Evolutionary conservation across 2,113 vertebrate species (phyloP).

Genomic region (Vidua macroura): DNA sequence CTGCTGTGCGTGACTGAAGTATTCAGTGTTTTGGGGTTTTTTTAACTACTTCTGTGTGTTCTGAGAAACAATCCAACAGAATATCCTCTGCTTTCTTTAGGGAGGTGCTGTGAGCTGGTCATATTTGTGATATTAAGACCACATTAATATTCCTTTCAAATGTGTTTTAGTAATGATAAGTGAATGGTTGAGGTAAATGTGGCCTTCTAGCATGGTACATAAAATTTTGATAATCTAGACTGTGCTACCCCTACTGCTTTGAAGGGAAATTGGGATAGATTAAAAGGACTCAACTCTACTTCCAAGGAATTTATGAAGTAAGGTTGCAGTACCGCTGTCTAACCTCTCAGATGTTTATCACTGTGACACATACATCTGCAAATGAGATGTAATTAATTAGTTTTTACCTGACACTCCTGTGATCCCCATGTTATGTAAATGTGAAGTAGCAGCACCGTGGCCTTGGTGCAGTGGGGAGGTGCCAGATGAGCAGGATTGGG

Average conservation of each 20-base stretch:
- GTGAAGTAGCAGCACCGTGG: not conserved
- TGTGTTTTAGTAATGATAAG: not conserved
- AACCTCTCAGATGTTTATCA: not conserved
- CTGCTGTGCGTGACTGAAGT: not conserved
- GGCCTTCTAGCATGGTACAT: not conserved
- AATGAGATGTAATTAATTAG: not conserved
- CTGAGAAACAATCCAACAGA: not conserved
- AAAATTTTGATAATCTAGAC: not conserved
- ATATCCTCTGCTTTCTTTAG: not conserved
- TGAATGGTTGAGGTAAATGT: not conserved
- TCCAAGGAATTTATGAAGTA: not conserved
- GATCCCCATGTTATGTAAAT: not conserved
- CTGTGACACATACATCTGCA: not conserved
- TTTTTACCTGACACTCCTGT: not conserved
- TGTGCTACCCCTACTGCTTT: not conserved
- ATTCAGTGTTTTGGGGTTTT: not conserved
- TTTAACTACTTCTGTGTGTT: not conserved
- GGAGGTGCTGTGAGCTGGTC: not conserved
- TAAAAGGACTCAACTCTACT: not conserved
- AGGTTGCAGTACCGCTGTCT: not conserved
- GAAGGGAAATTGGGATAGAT: not conserved
- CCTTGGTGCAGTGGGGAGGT: not conserved
- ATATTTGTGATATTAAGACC: not conserved
- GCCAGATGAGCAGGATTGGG: not conserved
- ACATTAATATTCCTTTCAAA: not conserved